Percentiles rank a stretch among this genome's conserved stretches.
These are phyloP conservation scores for Geophilus truncorum DNA, from an alignment of 2,888 invertebrate genomes.

Conservation along the genomic window DNA sequence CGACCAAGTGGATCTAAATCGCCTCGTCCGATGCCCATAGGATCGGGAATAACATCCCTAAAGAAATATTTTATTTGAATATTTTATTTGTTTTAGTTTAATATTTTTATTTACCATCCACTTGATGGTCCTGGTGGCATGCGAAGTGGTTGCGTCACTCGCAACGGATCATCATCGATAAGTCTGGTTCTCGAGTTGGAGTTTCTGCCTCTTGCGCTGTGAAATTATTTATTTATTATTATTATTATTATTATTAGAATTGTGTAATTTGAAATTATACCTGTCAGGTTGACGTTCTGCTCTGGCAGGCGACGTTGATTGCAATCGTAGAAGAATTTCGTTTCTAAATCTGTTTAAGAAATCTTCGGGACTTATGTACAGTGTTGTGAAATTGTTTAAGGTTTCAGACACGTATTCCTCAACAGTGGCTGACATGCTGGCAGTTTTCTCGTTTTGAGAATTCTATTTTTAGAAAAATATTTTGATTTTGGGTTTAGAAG, in stretches of 20 bases:
- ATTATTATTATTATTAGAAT: too few relatives aligned
- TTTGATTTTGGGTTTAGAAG: not conserved
- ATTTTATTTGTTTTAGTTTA: not conserved
- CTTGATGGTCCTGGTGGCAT: not conserved
- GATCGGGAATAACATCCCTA: not conserved
- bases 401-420: not conserved
- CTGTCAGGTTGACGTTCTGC: not conserved
- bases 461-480: not conserved
- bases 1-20: slow-evolving; percentile 71
- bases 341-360: not conserved
- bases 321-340: not conserved
- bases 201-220: not conserved
- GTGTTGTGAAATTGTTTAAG: not conserved
- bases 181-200: not conserved
- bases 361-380: not conserved
- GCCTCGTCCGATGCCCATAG: slow-evolving; percentile 58
- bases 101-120: not conserved
- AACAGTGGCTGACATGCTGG: not conserved
- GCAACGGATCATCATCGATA: not conserved
- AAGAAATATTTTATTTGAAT: not conserved
- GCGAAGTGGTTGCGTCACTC: not conserved
- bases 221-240: too few relatives aligned
- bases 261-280: too few relatives aligned
- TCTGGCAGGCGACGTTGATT: not conserved
- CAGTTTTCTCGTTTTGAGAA: slow-evolving; percentile 8